Evolutionary conservation across 1,140 invertebrate genomes (phyloP).

Genomic region (Copidosoma floridanum): DNA sequence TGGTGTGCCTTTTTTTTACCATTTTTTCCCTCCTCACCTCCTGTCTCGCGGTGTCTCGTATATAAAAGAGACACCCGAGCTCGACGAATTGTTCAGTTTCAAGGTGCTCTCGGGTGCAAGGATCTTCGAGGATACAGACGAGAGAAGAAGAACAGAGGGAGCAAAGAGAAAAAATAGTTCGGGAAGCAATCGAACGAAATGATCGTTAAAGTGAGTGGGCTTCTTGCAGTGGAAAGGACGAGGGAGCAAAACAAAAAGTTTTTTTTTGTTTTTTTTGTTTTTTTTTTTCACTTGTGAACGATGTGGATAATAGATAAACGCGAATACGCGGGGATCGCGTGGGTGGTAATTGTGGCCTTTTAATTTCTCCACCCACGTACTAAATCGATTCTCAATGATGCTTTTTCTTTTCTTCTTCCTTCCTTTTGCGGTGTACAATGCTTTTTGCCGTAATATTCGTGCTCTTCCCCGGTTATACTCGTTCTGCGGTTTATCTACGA

Average conservation of each 20-base stretch:
- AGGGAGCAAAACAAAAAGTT: conserved; percentile 10
- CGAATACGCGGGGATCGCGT: neutral
- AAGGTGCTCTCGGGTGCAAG: neutral
- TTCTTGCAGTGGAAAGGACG: conserved; percentile 18
- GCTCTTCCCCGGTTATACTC: no score
- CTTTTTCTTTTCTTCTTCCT: neutral
- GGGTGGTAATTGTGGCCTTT: conserved; percentile 14
- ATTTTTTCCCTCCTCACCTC: neutral
- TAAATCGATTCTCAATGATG: neutral
- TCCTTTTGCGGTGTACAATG: neutral
- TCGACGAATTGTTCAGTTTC: conserved; percentile 17
- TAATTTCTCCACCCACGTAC: neutral
- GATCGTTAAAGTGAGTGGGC: conserved; percentile 27
- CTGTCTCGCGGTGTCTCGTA: neutral
- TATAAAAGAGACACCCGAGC: conserved; percentile 20
- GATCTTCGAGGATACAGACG: neutral
- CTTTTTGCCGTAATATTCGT: neutral
- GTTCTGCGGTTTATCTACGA: no score
- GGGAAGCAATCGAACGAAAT: conserved; percentile 16
- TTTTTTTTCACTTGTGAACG: conserved; percentile 15
- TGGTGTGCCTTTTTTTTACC: neutral
- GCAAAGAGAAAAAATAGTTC: neutral
- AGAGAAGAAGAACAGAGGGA: neutral
- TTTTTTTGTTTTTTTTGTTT: no score
- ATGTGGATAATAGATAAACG: conserved; percentile 16